These are phyloP conservation scores for Lasioglossum albipes DNA, from an alignment of 1,140 invertebrate genomes.

Conservation along the genomic window DNA sequence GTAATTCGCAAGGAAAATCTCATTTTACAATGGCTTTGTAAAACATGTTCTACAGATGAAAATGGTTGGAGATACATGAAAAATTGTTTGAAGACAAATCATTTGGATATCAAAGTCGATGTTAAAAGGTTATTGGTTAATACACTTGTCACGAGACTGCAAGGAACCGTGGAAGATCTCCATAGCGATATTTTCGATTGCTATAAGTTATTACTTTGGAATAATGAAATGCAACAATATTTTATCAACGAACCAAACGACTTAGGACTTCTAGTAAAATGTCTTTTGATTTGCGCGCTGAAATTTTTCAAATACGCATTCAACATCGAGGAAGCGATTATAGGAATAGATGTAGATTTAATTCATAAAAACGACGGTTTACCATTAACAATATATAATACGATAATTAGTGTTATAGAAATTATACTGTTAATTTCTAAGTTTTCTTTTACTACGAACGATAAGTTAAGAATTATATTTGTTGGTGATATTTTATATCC, in stretches of 20 bases:
- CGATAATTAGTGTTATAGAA: constrained; percentile 44
- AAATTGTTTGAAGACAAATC: constrained; percentile 54
- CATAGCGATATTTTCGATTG: constrained; percentile 44
- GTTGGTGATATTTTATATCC: constrained; percentile 64
- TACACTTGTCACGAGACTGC: constrained; percentile 50
- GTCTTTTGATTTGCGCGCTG: constrained; percentile 45
- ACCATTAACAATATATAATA: constrained; percentile 11
- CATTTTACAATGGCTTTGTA: constrained; percentile 67
- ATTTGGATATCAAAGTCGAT: constrained; percentile 53
- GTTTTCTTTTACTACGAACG: constrained; percentile 48
- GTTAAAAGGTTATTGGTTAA: constrained; percentile 58
- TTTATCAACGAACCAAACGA: constrained; percentile 59
- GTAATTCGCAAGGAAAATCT: constrained; percentile 64
- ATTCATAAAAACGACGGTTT: constrained; percentile 12
- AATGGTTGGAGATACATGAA: constrained; percentile 58
- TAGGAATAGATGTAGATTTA: constrained; percentile 11
- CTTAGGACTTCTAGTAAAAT: constrained; percentile 52
- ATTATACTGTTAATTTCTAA: constrained; percentile 60
- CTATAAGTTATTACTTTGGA: constrained; percentile 49
- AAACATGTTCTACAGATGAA: constrained; percentile 20
- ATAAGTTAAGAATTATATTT: constrained; percentile 55
- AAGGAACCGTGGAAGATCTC: constrained; percentile 16
- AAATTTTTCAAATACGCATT: constrained; percentile 28
- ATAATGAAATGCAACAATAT: constrained; percentile 59
- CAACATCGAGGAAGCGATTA: background rate